Percentiles rank a stretch among this genome's conserved stretches.
Conservation (phyloP, 2,797 vertebrate species). For the Muraenolepis orangiensis region DNA sequence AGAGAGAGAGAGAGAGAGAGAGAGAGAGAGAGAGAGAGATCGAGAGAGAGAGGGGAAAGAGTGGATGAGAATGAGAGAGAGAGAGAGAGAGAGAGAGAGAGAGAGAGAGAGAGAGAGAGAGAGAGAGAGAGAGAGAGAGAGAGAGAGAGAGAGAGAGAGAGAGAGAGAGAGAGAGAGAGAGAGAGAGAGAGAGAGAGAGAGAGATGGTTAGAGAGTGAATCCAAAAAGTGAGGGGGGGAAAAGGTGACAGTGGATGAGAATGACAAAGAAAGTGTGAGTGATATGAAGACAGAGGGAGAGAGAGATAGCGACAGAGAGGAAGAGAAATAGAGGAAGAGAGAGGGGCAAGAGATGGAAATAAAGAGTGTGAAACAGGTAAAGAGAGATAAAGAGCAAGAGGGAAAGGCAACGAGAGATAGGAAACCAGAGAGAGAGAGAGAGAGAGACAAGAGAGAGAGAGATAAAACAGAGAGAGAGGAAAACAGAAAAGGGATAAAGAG, state of each 20-base stretch:
- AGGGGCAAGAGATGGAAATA: slow-evolving; percentile 17
- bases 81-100: neutral
- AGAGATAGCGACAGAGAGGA: neutral
- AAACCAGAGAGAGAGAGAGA: slow-evolving; percentile 20
- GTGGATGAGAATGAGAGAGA: too few species aligned
- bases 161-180: neutral
- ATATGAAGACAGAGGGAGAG: neutral
- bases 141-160: neutral
- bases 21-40: neutral
- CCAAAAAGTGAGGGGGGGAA: neutral
- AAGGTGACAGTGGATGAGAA: too few species aligned
- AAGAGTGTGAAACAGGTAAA: slow-evolving; percentile 21
- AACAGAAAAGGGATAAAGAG: neutral
- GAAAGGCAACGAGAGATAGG: slow-evolving; percentile 9
- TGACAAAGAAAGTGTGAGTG: neutral
- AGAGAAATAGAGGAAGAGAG: neutral
- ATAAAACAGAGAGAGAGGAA: slow-evolving; percentile 25
- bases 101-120: neutral
- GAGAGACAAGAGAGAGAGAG: slow-evolving; percentile 4
- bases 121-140: neutral
- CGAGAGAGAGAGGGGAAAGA: neutral
- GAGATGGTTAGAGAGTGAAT: neutral
- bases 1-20: neutral
- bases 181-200: neutral
- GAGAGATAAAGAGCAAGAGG: neutral